Percentiles rank a stretch among this genome's conserved stretches.
These are phyloP conservation scores for Xestia xanthographa DNA, from an alignment of 2,888 invertebrate species.

Conservation along the genomic window DNA sequence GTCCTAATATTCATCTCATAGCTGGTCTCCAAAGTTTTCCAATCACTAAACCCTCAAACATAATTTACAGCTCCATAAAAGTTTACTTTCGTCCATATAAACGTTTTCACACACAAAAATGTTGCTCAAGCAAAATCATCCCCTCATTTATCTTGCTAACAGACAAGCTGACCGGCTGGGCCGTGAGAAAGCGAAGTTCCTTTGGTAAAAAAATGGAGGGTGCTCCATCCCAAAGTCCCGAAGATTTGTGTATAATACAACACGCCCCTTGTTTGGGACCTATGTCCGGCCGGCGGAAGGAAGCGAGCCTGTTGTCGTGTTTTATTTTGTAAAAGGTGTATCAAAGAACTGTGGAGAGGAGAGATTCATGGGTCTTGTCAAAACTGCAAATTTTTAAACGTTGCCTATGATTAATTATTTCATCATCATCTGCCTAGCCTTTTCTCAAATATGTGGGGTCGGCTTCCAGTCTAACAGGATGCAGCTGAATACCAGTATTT, in stretches of 20 bases:
- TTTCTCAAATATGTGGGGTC: too few species aligned
- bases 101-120: neutral
- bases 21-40: neutral
- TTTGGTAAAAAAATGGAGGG: constrained; percentile 55
- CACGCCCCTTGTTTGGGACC: constrained; percentile 47
- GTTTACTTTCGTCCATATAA: neutral
- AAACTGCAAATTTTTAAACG: neutral
- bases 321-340: constrained; percentile 33
- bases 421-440: too few species aligned
- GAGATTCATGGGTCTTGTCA: neutral
- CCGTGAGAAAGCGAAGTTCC: constrained; percentile 57
- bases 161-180: constrained; percentile 58
- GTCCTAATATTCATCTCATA: neutral
- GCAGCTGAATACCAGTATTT: too few species aligned
- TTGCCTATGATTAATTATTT: neutral
- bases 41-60: neutral
- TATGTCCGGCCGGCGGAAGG: constrained; percentile 58
- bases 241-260: constrained; percentile 57
- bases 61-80: constrained; percentile 21
- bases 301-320: constrained; percentile 39
- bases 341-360: constrained; percentile 25
- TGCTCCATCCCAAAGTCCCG: constrained; percentile 35
- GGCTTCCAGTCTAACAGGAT: too few species aligned
- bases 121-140: constrained; percentile 33
- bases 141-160: constrained; percentile 51